phyloP scores from a whole-genome alignment of 2,888 invertebrate genomes.

The Pyrocoelia pectoralis region DNA sequence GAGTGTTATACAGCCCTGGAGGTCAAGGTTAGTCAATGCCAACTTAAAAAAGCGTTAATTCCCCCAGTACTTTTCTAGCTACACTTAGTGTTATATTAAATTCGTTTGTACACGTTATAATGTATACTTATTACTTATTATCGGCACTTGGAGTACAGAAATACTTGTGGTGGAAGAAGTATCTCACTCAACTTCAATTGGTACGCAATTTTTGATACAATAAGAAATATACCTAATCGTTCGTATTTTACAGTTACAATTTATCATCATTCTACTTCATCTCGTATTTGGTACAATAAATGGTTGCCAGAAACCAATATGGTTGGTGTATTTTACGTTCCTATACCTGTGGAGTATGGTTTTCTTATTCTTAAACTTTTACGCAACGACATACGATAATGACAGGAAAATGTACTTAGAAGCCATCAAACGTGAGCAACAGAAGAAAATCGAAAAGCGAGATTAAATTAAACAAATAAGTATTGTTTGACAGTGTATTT shows the following conservation, averaged over 20 bases:
- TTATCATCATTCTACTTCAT: slow-evolving; percentile 39
- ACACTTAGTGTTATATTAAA: slow-evolving; percentile 86
- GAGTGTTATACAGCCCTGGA: slow-evolving; percentile 65
- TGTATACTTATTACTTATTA: slow-evolving; percentile 90
- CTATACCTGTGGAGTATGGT: slow-evolving; percentile 40
- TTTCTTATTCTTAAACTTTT: slow-evolving; percentile 41
- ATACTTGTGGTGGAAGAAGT: slow-evolving; percentile 93
- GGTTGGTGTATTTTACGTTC: slow-evolving; percentile 42
- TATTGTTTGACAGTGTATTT: neutral
- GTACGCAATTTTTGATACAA: slow-evolving; percentile 57
- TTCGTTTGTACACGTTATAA: slow-evolving; percentile 89
- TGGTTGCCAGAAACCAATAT: slow-evolving; percentile 38
- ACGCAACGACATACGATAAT: slow-evolving; percentile 14
- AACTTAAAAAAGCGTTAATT: no score
- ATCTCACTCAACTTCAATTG: slow-evolving; percentile 89
- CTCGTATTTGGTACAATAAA: slow-evolving; percentile 36
- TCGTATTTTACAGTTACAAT: slow-evolving; percentile 44
- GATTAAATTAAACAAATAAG: slow-evolving; percentile 3
- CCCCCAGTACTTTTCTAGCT: slow-evolving; percentile 70
- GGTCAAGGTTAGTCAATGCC: slow-evolving; percentile 73
- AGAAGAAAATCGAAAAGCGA: slow-evolving; percentile 31
- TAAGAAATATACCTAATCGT: no score
- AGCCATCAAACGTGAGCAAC: slow-evolving; percentile 28
- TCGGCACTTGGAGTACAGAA: slow-evolving; percentile 85
- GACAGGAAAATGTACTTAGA: neutral